Evolutionary conservation across 2,888 invertebrate genomes (phyloP).

Genomic region (Kuschelorhynchus macadamiae): DNA sequence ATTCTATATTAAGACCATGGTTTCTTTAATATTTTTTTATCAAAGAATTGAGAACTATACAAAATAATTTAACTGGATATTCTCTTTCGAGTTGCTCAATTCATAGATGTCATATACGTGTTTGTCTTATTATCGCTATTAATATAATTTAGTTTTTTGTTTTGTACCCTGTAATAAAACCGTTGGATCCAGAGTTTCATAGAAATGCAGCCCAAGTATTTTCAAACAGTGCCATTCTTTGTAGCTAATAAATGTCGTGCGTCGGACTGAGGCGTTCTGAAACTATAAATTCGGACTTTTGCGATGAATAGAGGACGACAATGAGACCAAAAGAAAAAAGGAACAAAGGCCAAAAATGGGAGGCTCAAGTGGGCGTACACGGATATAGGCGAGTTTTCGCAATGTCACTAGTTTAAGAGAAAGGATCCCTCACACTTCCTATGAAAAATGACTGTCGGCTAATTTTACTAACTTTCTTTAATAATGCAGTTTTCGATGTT

Average conservation of each 20-base stretch:
- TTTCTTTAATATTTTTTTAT: too few relatives aligned
- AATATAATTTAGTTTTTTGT: constrained; percentile 10
- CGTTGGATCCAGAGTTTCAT: constrained; percentile 14
- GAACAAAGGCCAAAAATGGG: constrained; percentile 57
- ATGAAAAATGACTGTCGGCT: too few relatives aligned
- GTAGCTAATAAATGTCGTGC: constrained; percentile 62
- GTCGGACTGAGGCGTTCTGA: constrained; percentile 51
- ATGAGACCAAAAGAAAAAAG: constrained; percentile 51
- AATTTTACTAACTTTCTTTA: too few relatives aligned
- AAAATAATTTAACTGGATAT: too few relatives aligned
- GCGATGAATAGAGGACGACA: constrained; percentile 59
- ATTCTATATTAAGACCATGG: too few relatives aligned
- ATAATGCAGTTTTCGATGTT: too few relatives aligned
- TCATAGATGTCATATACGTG: too few relatives aligned
- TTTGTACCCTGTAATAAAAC: constrained; percentile 9
- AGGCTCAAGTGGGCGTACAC: constrained; percentile 61
- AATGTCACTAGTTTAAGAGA: too few relatives aligned
- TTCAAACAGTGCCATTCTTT: constrained; percentile 62
- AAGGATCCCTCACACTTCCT: too few relatives aligned
- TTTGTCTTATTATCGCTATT: too few relatives aligned
- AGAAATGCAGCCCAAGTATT: constrained; percentile 56
- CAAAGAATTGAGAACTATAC: too few relatives aligned
- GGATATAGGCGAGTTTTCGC: constrained; percentile 48
- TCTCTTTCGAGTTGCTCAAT: too few relatives aligned
- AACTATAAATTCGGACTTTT: constrained; percentile 62